Percentiles rank a stretch among this genome's conserved stretches.
Conservation (phyloP, 2,888 invertebrate genomes). For the Thysanoteuthis rhombus region DNA sequence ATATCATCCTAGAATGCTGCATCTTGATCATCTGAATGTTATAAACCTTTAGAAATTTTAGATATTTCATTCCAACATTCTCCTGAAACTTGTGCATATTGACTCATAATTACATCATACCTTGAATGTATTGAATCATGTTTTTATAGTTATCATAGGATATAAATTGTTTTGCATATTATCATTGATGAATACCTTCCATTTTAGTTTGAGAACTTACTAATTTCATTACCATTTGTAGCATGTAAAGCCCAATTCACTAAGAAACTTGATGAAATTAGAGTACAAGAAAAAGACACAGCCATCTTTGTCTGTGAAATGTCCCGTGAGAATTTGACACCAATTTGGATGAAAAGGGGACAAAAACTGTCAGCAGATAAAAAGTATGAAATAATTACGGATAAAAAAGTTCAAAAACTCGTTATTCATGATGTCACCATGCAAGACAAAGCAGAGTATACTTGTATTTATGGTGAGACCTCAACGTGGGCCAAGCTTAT, state of each 20-base stretch:
- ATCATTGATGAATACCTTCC: neutral
- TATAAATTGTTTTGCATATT: neutral
- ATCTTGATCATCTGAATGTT: neutral
- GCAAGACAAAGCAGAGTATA: neutral
- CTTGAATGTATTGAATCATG: neutral
- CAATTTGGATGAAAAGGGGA: neutral
- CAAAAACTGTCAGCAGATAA: neutral
- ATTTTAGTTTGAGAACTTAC: neutral
- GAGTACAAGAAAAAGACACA: neutral
- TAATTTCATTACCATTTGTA: neutral
- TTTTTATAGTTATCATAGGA: neutral
- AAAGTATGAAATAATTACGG: neutral
- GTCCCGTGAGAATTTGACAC: neutral
- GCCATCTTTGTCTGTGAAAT: neutral
- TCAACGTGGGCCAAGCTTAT: neutral
- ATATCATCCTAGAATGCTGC: neutral
- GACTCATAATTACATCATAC: neutral
- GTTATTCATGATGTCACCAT: neutral
- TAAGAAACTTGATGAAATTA: neutral
- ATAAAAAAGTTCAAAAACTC: neutral
- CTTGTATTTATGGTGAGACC: neutral
- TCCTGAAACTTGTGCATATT: neutral
- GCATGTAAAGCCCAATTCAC: neutral
- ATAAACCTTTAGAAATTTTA: neutral
- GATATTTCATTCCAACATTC: no score